Conservation (phyloP, 2,888 invertebrate species). For the Tryphoninae sp. region DNA sequence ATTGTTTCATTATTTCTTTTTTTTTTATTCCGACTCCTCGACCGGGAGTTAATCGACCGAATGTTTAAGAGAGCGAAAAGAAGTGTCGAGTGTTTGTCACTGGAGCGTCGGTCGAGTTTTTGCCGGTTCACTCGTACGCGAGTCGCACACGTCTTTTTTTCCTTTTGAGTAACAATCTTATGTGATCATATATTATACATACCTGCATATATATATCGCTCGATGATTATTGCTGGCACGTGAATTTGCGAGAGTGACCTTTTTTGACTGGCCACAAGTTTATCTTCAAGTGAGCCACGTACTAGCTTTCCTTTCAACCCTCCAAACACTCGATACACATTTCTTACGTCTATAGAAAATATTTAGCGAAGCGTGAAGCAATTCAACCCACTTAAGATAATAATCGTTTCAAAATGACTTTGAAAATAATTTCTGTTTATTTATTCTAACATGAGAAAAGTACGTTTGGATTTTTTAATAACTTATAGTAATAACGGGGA, state of each 20-base stretch:
- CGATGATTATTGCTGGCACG: conserved; percentile 43
- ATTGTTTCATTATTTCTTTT: conserved; percentile 51
- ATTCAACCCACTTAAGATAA: too few relatives aligned
- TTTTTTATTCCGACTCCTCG: conserved; percentile 47
- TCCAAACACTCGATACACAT: conserved; percentile 3
- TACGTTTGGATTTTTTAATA: too few relatives aligned
- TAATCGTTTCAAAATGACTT: too few relatives aligned
- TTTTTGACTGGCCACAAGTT: conserved; percentile 1
- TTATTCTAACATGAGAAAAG: too few relatives aligned
- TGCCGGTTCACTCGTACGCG: conserved; percentile 53
- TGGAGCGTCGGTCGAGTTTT: conserved; percentile 67
- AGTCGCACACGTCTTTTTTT: too few relatives aligned
- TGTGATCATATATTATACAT: background rate
- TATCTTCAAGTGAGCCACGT: conserved; percentile 18
- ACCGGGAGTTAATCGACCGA: conserved; percentile 38
- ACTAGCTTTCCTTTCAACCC: conserved; percentile 10
- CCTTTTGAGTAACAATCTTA: too few relatives aligned
- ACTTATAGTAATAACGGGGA: too few relatives aligned
- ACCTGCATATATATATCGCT: conserved; percentile 25
- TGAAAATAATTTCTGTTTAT: too few relatives aligned
- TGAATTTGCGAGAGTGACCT: conserved; percentile 47
- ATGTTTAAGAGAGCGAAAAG: conserved; percentile 43
- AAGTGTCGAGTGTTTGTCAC: conserved; percentile 54
- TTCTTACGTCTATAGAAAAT: conserved; percentile 5
- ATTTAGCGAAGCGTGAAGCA: background rate